Evolutionary conservation across 1,140 invertebrate genomes (phyloP), one percentile per base, ranked within the genome.

Genomic region (Magallana gigas): DNA sequence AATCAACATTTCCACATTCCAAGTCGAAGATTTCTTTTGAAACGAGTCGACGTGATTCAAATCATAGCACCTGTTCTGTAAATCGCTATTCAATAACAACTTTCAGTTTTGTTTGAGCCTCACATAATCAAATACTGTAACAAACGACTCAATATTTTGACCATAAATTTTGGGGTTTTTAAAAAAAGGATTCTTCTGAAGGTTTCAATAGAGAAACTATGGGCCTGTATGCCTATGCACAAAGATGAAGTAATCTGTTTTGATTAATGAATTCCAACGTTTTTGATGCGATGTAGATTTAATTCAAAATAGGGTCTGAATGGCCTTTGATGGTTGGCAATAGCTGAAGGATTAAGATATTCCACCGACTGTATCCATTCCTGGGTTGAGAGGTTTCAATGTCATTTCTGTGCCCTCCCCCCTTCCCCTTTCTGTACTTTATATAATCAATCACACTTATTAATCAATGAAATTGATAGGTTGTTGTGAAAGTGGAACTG

Each of bases 211-310:
- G 23, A 29, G 68, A 29, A 76, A 76, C 68, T 36, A 23, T 76
- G 68, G 68, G 23, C 68, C 7, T 76, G 68, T 29, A 36, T 36
- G 23, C 9, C 23, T 11, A 12, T 29, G 36, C 9, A 29, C 11
- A 29, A 76, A 76, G 68, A 76, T 76, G 36, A 76, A 76, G 36
- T 36, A 76, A 76, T 76, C 36, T 76, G 68, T 76, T 76, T 76
- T 76, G 68, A 76, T 76, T 36, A 76, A 76, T 76, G 68, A 76
- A 76, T 76, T 76, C 68, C 11, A 29, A 29, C 23, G 23, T 76
- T 64, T 76, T 76, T 76, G 68, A 76, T 76, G 68, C 11, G 68
- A 76, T 76, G 68, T 76, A 76, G 68, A 76, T 76, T 36, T 76
- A 76, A 76, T 76, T 29, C 36, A 76, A 76, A 48, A 76, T 29